phyloP scores from a whole-genome alignment of 1,140 invertebrate genomes.

The Drosophila nigrodunni region DNA sequence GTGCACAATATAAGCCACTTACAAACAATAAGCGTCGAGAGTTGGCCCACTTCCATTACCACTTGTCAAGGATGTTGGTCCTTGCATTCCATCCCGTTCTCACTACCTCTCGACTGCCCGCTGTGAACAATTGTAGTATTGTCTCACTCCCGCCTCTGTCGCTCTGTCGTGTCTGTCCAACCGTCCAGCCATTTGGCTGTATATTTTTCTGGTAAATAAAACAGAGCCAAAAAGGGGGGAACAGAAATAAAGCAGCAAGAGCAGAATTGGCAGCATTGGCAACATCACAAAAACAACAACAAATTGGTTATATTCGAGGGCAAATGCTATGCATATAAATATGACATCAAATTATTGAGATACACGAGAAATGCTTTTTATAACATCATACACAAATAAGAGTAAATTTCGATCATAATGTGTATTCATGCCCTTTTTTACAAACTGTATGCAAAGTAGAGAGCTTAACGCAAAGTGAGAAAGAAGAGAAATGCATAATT shows the following conservation, averaged over 20 bases:
- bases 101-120: conserved; percentile 40
- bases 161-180: conserved; percentile 3
- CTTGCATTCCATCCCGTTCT: conserved; percentile 7
- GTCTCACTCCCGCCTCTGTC: conserved; percentile 31
- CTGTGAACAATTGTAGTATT: conserved; percentile 70
- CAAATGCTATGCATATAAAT: conserved; percentile 51
- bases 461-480: too few relatives aligned
- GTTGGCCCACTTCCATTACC: conserved; percentile 49
- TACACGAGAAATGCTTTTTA: conserved; percentile 25
- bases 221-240: conserved; percentile 37
- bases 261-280: conserved; percentile 9
- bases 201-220: conserved; percentile 65
- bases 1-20: conserved; percentile 79
- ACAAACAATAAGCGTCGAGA: conserved; percentile 78
- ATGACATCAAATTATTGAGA: conserved; percentile 52
- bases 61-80: conserved; percentile 22
- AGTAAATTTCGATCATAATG: conserved; percentile 10
- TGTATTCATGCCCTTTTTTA: neutral
- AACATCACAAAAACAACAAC: conserved; percentile 32
- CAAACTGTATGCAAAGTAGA: too few relatives aligned
- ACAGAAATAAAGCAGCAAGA: neutral
- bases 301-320: conserved; percentile 60
- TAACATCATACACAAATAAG: neutral
- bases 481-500: too few relatives aligned
- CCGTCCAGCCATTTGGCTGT: conserved; percentile 22